phyloP scores from a whole-genome alignment of 2,888 invertebrate species.

The Serrognathus titanus region DNA sequence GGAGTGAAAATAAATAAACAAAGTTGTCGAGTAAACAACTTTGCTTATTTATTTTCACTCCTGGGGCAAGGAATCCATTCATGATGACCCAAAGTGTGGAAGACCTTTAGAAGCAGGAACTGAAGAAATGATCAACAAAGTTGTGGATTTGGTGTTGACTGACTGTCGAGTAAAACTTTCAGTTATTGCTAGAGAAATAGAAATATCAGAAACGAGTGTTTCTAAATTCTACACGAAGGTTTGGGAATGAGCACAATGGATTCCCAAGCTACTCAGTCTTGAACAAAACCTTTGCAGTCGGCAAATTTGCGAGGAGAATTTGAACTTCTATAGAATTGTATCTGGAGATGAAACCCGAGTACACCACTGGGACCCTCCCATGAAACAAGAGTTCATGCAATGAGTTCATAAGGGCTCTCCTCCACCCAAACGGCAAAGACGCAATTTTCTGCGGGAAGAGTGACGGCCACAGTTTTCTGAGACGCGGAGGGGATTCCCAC shows the following conservation, averaged over 20 bases:
- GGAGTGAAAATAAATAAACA: too few relatives aligned
- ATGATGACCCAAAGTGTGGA: too few relatives aligned
- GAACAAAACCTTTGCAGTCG: slow-evolving; percentile 4
- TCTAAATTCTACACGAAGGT: slow-evolving; percentile 8
- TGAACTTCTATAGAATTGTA: slow-evolving; percentile 8
- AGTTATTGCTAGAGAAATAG: slow-evolving; percentile 1
- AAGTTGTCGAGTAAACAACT: too few relatives aligned
- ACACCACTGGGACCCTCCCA: slow-evolving; percentile 7
- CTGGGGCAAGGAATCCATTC: too few relatives aligned
- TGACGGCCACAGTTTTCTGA: too few relatives aligned
- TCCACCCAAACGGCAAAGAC: slow-evolving; percentile 2
- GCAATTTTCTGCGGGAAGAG: background rate
- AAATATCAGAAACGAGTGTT: slow-evolving; percentile 8
- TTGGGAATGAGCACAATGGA: slow-evolving; percentile 5
- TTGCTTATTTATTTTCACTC: too few relatives aligned
- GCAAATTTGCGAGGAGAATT: background rate
- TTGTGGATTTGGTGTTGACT: background rate
- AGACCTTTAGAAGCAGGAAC: too few relatives aligned
- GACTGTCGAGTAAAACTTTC: background rate
- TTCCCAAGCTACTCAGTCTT: slow-evolving; percentile 5
- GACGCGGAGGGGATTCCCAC: background rate
- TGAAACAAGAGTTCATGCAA: background rate
- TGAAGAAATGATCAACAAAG: too few relatives aligned
- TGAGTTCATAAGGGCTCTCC: background rate
- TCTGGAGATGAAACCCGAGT: slow-evolving; percentile 4